Conservation (phyloP, 2,797 vertebrate genomes). For the Notolabrus celidotus region DNA sequence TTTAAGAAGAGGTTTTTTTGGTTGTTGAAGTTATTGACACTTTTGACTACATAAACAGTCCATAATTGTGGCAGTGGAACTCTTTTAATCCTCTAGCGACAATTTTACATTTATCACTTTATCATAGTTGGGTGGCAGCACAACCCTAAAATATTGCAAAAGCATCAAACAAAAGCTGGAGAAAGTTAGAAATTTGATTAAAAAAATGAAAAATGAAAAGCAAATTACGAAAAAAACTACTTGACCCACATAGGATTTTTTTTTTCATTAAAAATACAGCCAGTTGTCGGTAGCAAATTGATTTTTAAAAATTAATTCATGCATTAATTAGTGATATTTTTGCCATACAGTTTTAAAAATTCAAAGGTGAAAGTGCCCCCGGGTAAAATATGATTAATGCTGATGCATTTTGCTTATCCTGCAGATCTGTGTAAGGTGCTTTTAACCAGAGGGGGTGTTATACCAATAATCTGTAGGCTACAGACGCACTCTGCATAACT, state of each 20-base stretch:
- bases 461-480: slow-evolving; percentile 36
- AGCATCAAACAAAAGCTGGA: no score
- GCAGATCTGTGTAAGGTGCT: slow-evolving; percentile 44
- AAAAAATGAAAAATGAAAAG: neutral
- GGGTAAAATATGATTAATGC: slow-evolving; percentile 63
- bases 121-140: neutral
- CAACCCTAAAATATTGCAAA: neutral
- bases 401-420: slow-evolving; percentile 66
- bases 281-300: slow-evolving; percentile 4
- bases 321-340: slow-evolving; percentile 38
- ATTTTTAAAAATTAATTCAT: slow-evolving; percentile 39
- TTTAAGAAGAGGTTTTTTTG: no score
- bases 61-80: slow-evolving; percentile 1
- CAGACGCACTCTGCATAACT: slow-evolving; percentile 58
- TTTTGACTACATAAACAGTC: neutral
- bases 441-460: slow-evolving; percentile 53
- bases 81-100: neutral
- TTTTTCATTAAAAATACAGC: slow-evolving; percentile 20
- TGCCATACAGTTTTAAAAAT: slow-evolving; percentile 41
- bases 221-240: slow-evolving; percentile 8
- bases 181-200: neutral
- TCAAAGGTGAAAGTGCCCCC: slow-evolving; percentile 51
- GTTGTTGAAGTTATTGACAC: no score
- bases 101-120: neutral
- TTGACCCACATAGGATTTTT: slow-evolving; percentile 25